phyloP scores from a whole-genome alignment of 2,888 invertebrate species.

The Eurytoma californica region DNA sequence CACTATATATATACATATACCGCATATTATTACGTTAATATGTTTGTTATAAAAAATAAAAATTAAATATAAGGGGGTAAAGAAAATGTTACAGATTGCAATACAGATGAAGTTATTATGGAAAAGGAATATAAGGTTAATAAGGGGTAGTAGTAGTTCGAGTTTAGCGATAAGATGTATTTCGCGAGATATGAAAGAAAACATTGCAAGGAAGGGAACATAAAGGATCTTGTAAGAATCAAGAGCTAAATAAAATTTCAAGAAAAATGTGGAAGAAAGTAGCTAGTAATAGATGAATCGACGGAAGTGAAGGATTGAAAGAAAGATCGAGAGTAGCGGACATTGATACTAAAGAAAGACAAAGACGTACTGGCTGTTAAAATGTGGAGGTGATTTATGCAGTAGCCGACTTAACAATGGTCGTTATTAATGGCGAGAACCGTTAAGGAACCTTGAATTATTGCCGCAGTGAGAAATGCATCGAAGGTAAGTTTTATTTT shows the following conservation, averaged over 20 bases:
- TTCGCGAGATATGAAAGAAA: not conserved
- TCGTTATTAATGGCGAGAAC: not conserved
- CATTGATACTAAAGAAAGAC: constrained; percentile 13
- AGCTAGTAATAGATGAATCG: constrained; percentile 25
- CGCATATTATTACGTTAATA: too few relatives aligned
- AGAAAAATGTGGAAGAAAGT: not conserved
- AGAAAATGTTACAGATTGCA: not conserved
- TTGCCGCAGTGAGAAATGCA: not conserved
- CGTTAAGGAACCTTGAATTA: constrained; percentile 12
- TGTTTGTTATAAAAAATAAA: too few relatives aligned
- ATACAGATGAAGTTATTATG: not conserved
- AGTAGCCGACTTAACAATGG: constrained; percentile 16
- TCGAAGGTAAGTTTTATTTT: not conserved
- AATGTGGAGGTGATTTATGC: constrained; percentile 12
- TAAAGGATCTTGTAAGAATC: constrained; percentile 11
- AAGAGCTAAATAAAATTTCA: not conserved
- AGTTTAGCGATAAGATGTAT: constrained; percentile 6
- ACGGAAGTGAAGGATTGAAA: constrained; percentile 23
- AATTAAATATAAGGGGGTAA: not conserved
- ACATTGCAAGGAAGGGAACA: not conserved
- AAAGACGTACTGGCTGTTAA: constrained; percentile 11
- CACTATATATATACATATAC: too few relatives aligned
- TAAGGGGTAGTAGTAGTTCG: too few relatives aligned
- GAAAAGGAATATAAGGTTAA: not conserved
- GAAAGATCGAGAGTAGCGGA: constrained; percentile 12